Evolutionary conservation across 2,797 vertebrate genomes (phyloP), one percentile per base, ranked within the genome.

Genomic region (Percopsis omiscomaycus): DNA sequence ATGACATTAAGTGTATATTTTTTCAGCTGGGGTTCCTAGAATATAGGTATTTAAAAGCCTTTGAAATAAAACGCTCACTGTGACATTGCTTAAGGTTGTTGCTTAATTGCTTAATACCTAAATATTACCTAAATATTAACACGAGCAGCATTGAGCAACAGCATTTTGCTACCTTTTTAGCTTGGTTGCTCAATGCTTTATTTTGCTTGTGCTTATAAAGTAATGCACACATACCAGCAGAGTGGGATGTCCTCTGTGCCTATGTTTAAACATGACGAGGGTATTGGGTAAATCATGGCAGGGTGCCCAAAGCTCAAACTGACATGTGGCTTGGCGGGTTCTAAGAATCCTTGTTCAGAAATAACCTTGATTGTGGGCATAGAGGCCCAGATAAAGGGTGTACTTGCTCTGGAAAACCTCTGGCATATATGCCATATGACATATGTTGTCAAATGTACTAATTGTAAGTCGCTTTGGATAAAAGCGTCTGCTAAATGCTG

Each of bases 261-360:
- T 53, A 2, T 64, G 32, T 51, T 29, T 59, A 64, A 73, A 77
- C 48, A 67, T 54, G 16, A 55, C 28, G 29, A 61, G 55, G 29
- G 58, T 52, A 3, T 62, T 15, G 48, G 49, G 51, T 69, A 27
- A 56, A 30, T 22, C 60, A 3, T 67, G 48, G 50, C 12, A 60
- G 5, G 15, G 11, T 47, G 45, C 16, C 61, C 27, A 2, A 29
- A 59, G 56, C 55, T 50, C 28, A 62, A 27, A 65, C n/a, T 54
- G 53, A 68, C 8, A 2, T 74, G 60, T 55, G 58, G 56, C 16
- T 30, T 16, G 6, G 44, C 5, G 5, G 82, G 56, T 87, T 87
- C 85, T 77, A 6, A 49, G 80, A 88, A 87, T 73, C 66, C 51
- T 3, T 53, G 60, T 79, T 81, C 32, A 83, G 80, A 87, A 85